Evolutionary conservation across 92 coral and sea anemone genomes (phyloP), one percentile per base, ranked within the genome.

Genomic region (Phenganax subtilis): DNA sequence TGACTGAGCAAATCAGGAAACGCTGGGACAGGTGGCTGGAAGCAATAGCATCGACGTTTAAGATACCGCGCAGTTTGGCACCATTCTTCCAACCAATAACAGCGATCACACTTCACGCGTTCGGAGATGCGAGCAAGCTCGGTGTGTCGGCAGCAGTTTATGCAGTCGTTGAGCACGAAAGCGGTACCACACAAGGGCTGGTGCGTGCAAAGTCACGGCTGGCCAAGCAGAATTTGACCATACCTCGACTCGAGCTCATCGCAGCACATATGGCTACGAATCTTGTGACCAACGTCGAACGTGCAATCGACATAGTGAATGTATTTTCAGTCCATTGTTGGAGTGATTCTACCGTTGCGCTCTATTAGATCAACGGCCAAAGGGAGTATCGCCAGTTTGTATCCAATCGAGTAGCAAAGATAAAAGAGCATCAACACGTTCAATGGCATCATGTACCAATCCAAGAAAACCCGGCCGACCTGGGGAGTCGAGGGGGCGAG

Each of bases 61-160:
- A 63, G 16, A 30, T 75, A 54, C 80, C 80, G 17, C 80, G 80
- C 37, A 75, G 31, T 20, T 57, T 75, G 30, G 80, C 80, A 28
- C 80, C 80, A 53, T 15, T 75, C 20, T 57, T 16, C 14, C 80
- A 57, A 75, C 80, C 63, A 8, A 53, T 75, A 16, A 53, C 80
- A 57, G 62, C 80, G 7, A 65, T 75, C 64, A 55, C 63, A 63
- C 80, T 53, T 16, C 80, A 53, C 80, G 80, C 62, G 44, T 55
- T 75, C 17, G 80, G 62, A 54, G 80, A 53, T 20, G 80, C 80
- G 25, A 73, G 77, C 54, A 73, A 73, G 51, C 52, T 29, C 75
- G 12, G 75, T 29, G 75, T 69, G 16, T 57, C 63, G 25, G 25
- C 25, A 20, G 25, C 25, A 20, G 25, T 20, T 20, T 20, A 20